A percentile compares a stretch with the other conserved stretches of the same genome.
Conservation (phyloP, 2,113 vertebrate genomes). For the Polypterus bichir region DNA sequence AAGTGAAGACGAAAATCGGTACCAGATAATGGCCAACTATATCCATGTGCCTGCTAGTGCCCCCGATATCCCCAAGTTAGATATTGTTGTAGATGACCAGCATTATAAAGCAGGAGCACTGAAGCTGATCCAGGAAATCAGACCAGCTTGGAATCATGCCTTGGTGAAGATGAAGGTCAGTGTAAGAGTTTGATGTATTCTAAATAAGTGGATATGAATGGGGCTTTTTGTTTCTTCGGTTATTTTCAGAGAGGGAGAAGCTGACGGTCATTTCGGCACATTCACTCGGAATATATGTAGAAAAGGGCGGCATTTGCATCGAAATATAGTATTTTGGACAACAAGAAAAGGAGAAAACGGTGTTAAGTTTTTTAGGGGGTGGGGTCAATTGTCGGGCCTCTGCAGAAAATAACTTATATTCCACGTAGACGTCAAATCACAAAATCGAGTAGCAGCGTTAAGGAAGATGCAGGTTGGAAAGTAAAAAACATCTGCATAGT, state of each 20-base stretch:
- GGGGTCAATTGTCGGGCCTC: no score
- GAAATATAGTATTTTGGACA: not conserved
- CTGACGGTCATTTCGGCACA: not conserved
- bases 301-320: not conserved
- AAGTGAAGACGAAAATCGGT: not conserved
- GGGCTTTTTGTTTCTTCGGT: not conserved
- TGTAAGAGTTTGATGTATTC: not conserved
- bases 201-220: not conserved
- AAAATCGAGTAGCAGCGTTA: no score
- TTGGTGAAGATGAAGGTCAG: conserved; percentile 59
- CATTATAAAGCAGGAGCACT: conserved; percentile 48
- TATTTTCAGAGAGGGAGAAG: no score
- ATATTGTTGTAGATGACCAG: conserved; percentile 50
- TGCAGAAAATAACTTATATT: no score
- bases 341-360: not conserved
- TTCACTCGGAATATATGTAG: not conserved
- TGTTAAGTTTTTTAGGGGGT: not conserved
- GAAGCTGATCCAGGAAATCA: conserved; percentile 45
- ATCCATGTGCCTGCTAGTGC: conserved; percentile 60
- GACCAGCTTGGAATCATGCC: conserved; percentile 53
- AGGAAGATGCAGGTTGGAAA: no score
- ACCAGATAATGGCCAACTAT: conserved; percentile 46
- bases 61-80: conserved; percentile 50
- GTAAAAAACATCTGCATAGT: no score
- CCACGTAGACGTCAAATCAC: no score